phyloP scores from a whole-genome alignment of 1,140 invertebrate species.

The Drosophila asahinai region DNA sequence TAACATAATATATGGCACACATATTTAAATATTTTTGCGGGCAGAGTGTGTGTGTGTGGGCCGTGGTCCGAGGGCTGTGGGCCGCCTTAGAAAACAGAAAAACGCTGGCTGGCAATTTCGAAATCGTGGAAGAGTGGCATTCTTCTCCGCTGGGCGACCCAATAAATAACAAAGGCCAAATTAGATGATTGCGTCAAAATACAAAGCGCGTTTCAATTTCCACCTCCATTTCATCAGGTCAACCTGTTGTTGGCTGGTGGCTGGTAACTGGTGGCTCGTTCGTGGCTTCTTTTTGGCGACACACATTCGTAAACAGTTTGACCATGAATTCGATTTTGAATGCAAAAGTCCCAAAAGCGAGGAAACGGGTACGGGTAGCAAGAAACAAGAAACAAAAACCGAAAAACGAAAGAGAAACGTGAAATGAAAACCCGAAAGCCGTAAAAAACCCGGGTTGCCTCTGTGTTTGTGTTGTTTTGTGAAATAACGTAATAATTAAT shows the following conservation, averaged over 20 bases:
- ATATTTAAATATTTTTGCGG: constrained; percentile 59
- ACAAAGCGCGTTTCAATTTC: constrained; percentile 66
- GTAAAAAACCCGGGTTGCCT: constrained; percentile 59
- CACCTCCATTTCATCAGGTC: constrained; percentile 81
- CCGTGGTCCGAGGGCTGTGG: background rate
- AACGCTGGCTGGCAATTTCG: constrained; percentile 8
- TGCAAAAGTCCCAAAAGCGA: constrained; percentile 74
- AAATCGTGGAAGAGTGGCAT: constrained; percentile 72
- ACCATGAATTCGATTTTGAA: constrained; percentile 81
- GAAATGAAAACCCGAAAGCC: constrained; percentile 69
- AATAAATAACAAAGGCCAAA: constrained; percentile 67
- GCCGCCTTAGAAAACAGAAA: constrained; percentile 36
- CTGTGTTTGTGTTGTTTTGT: constrained; percentile 39
- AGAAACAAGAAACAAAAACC: constrained; percentile 15
- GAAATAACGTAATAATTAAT: constrained; percentile 81
- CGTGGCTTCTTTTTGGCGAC: constrained; percentile 69
- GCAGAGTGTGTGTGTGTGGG: constrained; percentile 12
- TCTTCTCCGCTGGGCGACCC: constrained; percentile 61
- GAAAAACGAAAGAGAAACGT: constrained; percentile 55
- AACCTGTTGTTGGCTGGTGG: constrained; percentile 57
- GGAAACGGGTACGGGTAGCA: constrained; percentile 4
- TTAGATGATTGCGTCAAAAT: constrained; percentile 71
- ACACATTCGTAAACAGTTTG: constrained; percentile 72
- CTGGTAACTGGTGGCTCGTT: background rate
- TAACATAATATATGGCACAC: constrained; percentile 14